These are phyloP conservation scores for Malthinus flaveolus DNA, from an alignment of 2,888 invertebrate genomes.

Conservation along the genomic window DNA sequence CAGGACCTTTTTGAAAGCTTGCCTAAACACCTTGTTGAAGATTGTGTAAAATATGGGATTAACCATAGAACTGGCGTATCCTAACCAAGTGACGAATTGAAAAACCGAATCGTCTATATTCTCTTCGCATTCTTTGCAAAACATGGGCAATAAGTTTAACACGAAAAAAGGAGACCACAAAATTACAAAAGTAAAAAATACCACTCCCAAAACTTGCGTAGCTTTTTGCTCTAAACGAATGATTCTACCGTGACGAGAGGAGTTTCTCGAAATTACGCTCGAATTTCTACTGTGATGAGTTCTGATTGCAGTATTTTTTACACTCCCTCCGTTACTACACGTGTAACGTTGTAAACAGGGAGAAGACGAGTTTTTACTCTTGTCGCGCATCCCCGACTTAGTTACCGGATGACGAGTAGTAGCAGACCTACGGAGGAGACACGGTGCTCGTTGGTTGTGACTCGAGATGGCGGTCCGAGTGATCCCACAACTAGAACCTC, in stretches of 20 bases:
- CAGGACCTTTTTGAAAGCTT: conserved; percentile 86
- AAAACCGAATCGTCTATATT: conserved; percentile 78
- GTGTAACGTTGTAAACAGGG: conserved; percentile 58
- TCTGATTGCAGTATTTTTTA: conserved; percentile 52
- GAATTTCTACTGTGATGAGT: conserved; percentile 79
- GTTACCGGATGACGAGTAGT: conserved; percentile 60
- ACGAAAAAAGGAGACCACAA: conserved; percentile 97
- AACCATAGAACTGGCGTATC: conserved; percentile 92
- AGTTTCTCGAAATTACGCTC: conserved; percentile 79
- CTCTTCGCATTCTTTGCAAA: conserved; percentile 80
- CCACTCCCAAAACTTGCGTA: conserved; percentile 91
- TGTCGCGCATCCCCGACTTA: conserved; percentile 48
- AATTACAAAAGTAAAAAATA: conserved; percentile 92
- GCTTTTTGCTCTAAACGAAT: conserved; percentile 93
- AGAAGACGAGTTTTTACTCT: conserved; percentile 58
- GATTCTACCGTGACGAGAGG: conserved; percentile 80
- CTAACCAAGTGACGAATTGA: conserved; percentile 89
- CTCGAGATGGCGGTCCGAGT: conserved; percentile 65
- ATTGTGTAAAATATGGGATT: conserved; percentile 96
- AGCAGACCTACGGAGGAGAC: conserved; percentile 62
- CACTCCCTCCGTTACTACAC: conserved; percentile 33
- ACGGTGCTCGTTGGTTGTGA: conserved; percentile 51
- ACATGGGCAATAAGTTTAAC: conserved; percentile 81
- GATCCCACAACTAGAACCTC: conserved; percentile 71
- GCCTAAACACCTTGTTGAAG: conserved; percentile 91